These are phyloP conservation scores for Porites lobata DNA, from an alignment of 92 coral and sea anemone genomes.

Conservation along the genomic window DNA sequence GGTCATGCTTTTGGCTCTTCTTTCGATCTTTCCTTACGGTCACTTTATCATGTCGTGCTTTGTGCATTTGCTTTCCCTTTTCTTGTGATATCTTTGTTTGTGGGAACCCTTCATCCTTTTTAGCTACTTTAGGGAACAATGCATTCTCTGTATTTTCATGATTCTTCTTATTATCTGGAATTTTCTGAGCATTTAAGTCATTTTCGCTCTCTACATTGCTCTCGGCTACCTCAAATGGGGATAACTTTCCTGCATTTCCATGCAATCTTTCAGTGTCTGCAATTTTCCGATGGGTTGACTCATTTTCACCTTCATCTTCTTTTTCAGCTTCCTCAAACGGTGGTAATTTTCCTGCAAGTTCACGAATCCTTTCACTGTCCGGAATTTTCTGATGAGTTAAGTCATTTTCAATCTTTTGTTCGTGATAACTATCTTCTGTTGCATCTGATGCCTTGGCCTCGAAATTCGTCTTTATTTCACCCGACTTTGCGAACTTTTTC, in stretches of 20 bases:
- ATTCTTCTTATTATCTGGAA: neutral
- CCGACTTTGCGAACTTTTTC: neutral
- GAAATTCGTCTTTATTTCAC: neutral
- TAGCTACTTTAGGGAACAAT: slow-evolving; percentile 4
- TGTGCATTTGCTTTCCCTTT: neutral
- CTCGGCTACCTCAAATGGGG: slow-evolving; percentile 9
- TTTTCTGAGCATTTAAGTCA: neutral
- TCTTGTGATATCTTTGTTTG: neutral
- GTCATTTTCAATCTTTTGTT: slow-evolving; percentile 13
- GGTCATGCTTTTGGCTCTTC: neutral
- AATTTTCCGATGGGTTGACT: neutral
- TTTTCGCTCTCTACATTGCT: too few species aligned
- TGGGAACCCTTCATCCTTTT: neutral
- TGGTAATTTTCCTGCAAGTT: neutral
- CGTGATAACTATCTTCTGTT: neutral
- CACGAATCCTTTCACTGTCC: neutral
- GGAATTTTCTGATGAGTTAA: neutral
- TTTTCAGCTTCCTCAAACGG: neutral
- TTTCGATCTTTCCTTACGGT: neutral
- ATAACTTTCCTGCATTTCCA: neutral
- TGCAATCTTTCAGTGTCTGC: neutral
- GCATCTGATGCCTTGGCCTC: neutral
- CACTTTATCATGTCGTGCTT: neutral
- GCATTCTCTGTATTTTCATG: neutral
- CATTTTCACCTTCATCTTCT: slow-evolving; percentile 7